These are phyloP conservation scores for Carassius auratus DNA, from an alignment of 2,113 vertebrate genomes.

Conservation along the genomic window DNA sequence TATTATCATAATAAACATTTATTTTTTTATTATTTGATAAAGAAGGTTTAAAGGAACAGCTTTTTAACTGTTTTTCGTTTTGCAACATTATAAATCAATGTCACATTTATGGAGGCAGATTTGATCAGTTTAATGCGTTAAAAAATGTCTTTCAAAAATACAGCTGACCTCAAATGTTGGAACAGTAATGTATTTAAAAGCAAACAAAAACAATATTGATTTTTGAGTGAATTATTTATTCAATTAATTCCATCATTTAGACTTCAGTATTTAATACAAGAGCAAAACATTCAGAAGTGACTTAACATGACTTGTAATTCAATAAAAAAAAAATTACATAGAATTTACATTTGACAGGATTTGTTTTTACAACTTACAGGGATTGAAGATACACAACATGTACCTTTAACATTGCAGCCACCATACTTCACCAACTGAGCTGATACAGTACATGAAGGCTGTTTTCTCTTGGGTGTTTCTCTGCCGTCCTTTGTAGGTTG, in stretches of 20 bases:
- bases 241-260: too few relatives aligned
- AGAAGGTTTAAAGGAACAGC: not conserved
- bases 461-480: not conserved
- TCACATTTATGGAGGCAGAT: too few relatives aligned
- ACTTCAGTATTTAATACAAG: too few relatives aligned
- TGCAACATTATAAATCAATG: not conserved
- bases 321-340: too few relatives aligned
- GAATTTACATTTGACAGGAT: not conserved
- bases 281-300: too few relatives aligned
- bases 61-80: not conserved
- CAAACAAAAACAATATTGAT: too few relatives aligned
- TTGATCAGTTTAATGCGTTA: not conserved
- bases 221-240: too few relatives aligned
- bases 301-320: too few relatives aligned
- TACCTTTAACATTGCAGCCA: not conserved
- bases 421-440: not conserved
- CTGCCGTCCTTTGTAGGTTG: not conserved
- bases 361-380: not conserved
- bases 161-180: too few relatives aligned
- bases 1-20: not conserved
- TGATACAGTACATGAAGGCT: not conserved
- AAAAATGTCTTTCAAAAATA: too few relatives aligned
- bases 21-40: not conserved
- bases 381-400: not conserved
- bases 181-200: too few relatives aligned